Evolutionary conservation across 2,113 vertebrate species (phyloP).

Genomic region (Pteropus alecto): DNA sequence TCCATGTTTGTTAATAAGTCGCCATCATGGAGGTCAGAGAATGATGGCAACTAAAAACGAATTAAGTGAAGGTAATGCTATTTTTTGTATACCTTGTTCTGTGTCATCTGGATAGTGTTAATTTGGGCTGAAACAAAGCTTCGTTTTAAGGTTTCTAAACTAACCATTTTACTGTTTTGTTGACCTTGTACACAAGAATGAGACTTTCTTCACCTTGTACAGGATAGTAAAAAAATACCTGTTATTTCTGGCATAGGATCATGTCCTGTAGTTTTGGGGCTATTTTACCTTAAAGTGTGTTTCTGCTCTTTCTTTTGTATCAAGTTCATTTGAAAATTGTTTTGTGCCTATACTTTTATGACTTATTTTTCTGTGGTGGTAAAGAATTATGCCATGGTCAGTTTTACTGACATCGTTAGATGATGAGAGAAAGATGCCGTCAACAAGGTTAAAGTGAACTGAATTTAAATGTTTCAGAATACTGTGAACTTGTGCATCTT

Average conservation of each 20-base stretch:
- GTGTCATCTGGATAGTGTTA: background rate
- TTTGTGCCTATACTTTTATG: conserved; percentile 4
- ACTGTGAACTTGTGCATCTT: background rate
- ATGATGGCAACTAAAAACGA: background rate
- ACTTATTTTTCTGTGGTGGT: background rate
- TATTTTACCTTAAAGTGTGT: background rate
- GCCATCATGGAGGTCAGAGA: background rate
- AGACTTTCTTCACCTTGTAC: conserved; percentile 12
- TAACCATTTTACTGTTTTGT: conserved; percentile 58
- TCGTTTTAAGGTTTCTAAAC: conserved; percentile 62
- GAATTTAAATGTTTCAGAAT: background rate
- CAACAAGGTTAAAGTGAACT: background rate
- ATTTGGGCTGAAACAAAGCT: background rate
- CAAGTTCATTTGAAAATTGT: conserved; percentile 17
- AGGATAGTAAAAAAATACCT: background rate
- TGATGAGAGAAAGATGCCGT: background rate
- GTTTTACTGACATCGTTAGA: background rate
- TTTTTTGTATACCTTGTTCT: background rate
- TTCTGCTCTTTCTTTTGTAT: conserved; percentile 18
- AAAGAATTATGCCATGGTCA: background rate
- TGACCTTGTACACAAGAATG: conserved; percentile 42
- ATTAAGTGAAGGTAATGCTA: background rate
- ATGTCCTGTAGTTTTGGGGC: background rate
- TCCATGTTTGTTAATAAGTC: background rate
- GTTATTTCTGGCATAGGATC: background rate